Evolutionary conservation across 1,140 invertebrate genomes (phyloP).

Genomic region (Dendrolimus punctatus): DNA sequence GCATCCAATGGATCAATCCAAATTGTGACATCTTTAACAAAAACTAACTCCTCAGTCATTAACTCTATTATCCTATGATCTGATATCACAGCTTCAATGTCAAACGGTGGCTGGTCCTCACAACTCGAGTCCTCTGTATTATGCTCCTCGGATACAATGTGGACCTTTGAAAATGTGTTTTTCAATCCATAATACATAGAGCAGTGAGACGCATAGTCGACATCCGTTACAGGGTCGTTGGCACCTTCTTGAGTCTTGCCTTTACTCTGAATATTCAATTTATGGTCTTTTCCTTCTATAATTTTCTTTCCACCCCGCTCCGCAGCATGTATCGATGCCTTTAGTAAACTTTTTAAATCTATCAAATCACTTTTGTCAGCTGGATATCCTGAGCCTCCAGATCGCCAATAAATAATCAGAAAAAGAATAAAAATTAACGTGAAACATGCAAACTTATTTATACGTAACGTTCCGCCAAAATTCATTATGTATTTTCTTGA

Average conservation of each 20-base stretch:
- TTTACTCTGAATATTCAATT: conserved; percentile 83
- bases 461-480: conserved; percentile 76
- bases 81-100: conserved; percentile 43
- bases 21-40: conserved; percentile 79
- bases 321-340: conserved; percentile 84
- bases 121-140: conserved; percentile 58
- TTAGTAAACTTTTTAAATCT: conserved; percentile 83
- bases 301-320: conserved; percentile 86
- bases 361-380: conserved; percentile 64
- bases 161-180: conserved; percentile 82
- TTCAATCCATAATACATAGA: conserved; percentile 87
- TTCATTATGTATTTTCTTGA: conserved; percentile 70
- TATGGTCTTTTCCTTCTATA: conserved; percentile 73
- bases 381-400: conserved; percentile 30
- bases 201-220: conserved; percentile 91
- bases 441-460: conserved; percentile 75
- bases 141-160: conserved; percentile 88
- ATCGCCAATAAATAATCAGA: conserved; percentile 64
- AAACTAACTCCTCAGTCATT: conserved; percentile 71
- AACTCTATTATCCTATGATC: conserved; percentile 37
- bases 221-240: conserved; percentile 90
- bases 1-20: conserved; percentile 99
- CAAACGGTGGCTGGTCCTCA: conserved; percentile 51
- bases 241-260: conserved; percentile 93
- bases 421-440: conserved; percentile 72